Evolutionary conservation across 2,888 invertebrate species (phyloP).

Genomic region (Formica aserva): DNA sequence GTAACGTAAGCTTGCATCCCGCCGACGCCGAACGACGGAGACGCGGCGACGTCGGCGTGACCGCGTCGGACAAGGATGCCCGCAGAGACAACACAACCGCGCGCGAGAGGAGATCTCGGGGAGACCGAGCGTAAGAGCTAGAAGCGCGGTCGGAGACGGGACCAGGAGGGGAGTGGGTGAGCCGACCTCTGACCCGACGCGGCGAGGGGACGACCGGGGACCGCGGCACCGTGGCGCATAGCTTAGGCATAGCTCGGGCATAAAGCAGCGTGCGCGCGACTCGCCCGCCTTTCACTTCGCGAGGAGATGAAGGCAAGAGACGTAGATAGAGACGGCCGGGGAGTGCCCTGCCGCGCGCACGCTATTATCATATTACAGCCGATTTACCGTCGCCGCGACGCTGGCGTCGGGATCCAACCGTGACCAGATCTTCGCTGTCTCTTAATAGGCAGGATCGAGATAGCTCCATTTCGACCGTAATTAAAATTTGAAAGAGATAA

Average conservation of each 20-base stretch:
- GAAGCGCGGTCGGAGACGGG: slow-evolving; percentile 70
- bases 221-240: slow-evolving; percentile 74
- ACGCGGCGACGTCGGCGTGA: slow-evolving; percentile 28
- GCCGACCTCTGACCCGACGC: slow-evolving; percentile 83
- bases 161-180: slow-evolving; percentile 83
- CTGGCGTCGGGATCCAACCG: slow-evolving; percentile 41
- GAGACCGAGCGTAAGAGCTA: slow-evolving; percentile 63
- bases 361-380: slow-evolving; percentile 83
- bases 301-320: slow-evolving; percentile 71
- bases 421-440: neutral
- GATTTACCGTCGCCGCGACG: slow-evolving; percentile 71
- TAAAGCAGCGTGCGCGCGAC: slow-evolving; percentile 71
- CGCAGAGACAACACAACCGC: slow-evolving; percentile 57
- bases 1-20: slow-evolving; percentile 60
- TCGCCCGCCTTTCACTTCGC: slow-evolving; percentile 85
- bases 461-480: neutral
- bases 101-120: slow-evolving; percentile 68
- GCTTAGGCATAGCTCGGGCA: slow-evolving; percentile 67
- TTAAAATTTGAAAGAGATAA: neutral
- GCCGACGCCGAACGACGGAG: slow-evolving; percentile 45
- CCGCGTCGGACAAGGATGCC: slow-evolving; percentile 40
- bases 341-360: slow-evolving; percentile 77
- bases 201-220: slow-evolving; percentile 81
- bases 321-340: slow-evolving; percentile 78
- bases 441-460: neutral